Evolutionary conservation across 35 echinoderm and acorn worm species (phyloP), one percentile per base, ranked within the genome.

Genomic region (Acanthaster planci): DNA sequence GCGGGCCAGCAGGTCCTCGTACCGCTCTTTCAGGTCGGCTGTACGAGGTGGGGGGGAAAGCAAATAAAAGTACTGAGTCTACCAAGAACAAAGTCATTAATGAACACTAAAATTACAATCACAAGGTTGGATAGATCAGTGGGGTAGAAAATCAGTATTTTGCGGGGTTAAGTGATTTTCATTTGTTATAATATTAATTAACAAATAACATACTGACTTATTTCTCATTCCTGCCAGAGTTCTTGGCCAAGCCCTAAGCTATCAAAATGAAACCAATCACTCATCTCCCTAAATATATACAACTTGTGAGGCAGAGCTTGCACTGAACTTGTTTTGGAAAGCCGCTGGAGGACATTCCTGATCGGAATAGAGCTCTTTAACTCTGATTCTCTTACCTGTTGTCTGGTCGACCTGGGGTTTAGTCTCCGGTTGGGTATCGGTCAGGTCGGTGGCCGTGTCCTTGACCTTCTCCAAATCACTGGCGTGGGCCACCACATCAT

Each of bases 341-440:
- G n/a, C n/a, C n/a, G n/a, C n/a, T n/a, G n/a, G n/a, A 60, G 6
- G 9, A 8, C 21, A 60, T 19, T 22, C 18, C 7, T 5, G 6
- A 16, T 21, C 21, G 57, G 21, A 22, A 16, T 22, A 0, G 18
- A 16, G 19, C 21, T 7, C 7, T 22, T 21, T 60, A 21, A 22
- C 10, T 14, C 52, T 60, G 57, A 8, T 54, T 52, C 27, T n/a
- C 80, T 36, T 85, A 96, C 93, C 93, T 67, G 80, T 83, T 32
- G 90, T 90, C 32, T 79, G 72, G 21, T 80, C 55, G 60, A 97
- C 83, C 4, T 80, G 52, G 80, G 92, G 86, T 60, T 82, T 79
- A 40, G 92, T 85, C 27, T 93, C 90, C 0, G 90, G 90, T 78
- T 97, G 94, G 19, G 90, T 83, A 53, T 97, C 94, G 8, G 85